These are phyloP conservation scores for Peromyscus leucopus DNA, from an alignment of 2,113 vertebrate species.

Conservation along the genomic window DNA sequence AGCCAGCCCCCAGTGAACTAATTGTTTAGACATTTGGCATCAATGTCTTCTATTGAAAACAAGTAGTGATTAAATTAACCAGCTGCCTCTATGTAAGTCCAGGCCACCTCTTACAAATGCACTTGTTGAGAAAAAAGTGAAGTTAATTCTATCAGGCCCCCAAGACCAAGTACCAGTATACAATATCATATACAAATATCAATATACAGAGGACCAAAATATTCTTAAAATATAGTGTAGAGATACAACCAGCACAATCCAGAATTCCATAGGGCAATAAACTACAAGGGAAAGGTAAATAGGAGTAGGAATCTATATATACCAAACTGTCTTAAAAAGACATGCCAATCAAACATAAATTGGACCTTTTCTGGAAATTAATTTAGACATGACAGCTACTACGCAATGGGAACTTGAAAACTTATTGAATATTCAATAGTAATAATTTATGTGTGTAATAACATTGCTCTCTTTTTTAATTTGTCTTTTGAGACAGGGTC, in stretches of 20 bases:
- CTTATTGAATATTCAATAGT: background rate
- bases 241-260: background rate
- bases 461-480: background rate
- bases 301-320: background rate
- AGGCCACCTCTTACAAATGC: background rate
- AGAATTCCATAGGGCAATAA: background rate
- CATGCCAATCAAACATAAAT: background rate
- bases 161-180: background rate
- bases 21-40: background rate
- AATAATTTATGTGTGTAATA: background rate
- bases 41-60: background rate
- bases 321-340: conserved; percentile 5
- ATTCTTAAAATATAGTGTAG: background rate
- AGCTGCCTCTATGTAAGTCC: background rate
- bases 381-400: background rate
- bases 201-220: background rate
- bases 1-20: background rate
- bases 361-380: background rate
- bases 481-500: background rate
- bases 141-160: background rate
- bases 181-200: too few species aligned
- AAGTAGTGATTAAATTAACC: background rate
- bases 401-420: background rate
- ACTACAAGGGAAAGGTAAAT: background rate
- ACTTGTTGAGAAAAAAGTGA: background rate